These are phyloP conservation scores for Coboldia fuscipes DNA, from an alignment of 1,140 invertebrate species.

Conservation along the genomic window DNA sequence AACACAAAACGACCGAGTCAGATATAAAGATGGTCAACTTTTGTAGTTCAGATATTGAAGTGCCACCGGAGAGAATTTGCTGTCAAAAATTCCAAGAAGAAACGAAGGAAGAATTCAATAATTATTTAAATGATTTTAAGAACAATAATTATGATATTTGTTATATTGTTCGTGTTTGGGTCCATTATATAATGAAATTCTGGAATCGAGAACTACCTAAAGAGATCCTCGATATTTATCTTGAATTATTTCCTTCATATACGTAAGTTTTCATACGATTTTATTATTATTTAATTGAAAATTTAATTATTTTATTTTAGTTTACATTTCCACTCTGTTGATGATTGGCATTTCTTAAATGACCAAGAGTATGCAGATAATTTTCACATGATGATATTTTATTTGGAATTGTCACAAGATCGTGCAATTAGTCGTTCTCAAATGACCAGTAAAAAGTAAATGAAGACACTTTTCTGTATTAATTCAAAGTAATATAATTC, in stretches of 20 bases:
- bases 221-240: constrained; percentile 5
- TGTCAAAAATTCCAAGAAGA: constrained; percentile 5
- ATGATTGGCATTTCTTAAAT: constrained; percentile 5
- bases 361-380: constrained; percentile 4
- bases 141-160: constrained; percentile 1
- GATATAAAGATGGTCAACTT: background rate
- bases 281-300: background rate
- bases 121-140: constrained; percentile 5
- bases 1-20: background rate
- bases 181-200: constrained; percentile 6
- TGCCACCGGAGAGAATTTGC: no score
- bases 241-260: constrained; percentile 6
- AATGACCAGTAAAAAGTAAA: background rate
- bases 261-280: constrained; percentile 4
- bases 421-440: background rate
- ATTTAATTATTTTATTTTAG: no score
- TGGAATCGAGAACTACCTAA: constrained; percentile 5
- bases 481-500: no score
- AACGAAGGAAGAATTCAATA: constrained; percentile 2
- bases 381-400: constrained; percentile 6
- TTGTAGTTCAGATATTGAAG: no score
- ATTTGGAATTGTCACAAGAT: constrained; percentile 6
- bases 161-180: constrained; percentile 4
- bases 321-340: no score
- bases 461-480: no score